Conservation (phyloP, 1,140 invertebrate species). For the Temnothorax curvispinosus region DNA sequence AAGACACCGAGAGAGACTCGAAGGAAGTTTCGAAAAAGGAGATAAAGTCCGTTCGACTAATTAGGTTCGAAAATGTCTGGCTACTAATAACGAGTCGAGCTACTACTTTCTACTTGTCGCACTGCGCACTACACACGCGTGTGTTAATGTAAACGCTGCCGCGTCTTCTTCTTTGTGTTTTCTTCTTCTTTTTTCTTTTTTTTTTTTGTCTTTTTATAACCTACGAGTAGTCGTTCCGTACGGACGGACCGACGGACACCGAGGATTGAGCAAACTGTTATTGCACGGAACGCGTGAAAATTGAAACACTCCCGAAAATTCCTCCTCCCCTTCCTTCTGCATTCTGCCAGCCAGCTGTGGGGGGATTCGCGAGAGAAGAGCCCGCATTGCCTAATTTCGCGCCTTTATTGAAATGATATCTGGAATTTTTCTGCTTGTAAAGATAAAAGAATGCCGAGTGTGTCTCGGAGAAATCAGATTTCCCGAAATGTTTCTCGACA, state of each 20-base stretch:
- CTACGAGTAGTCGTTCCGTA: conserved; percentile 81
- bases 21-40: conserved; percentile 82
- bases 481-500: neutral
- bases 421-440: neutral
- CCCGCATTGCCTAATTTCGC: conserved; percentile 56
- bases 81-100: conserved; percentile 70
- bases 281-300: conserved; percentile 82
- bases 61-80: conserved; percentile 67
- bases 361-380: conserved; percentile 32
- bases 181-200: conserved; percentile 38
- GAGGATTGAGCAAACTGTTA: conserved; percentile 85
- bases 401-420: no score
- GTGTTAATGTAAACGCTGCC: conserved; percentile 40
- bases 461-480: conserved; percentile 11
- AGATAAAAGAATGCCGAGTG: neutral
- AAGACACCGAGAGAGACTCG: conserved; percentile 84
- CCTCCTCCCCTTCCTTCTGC: conserved; percentile 31
- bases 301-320: conserved; percentile 73
- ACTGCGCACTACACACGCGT: conserved; percentile 14
- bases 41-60: conserved; percentile 73
- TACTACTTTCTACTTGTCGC: conserved; percentile 59
- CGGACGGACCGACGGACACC: conserved; percentile 84
- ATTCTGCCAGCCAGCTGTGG: conserved; percentile 29
- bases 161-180: conserved; percentile 38
- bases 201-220: conserved; percentile 72